These are phyloP conservation scores for Microtus richardsoni DNA, from an alignment of 2,113 vertebrate genomes.

Conservation along the genomic window DNA sequence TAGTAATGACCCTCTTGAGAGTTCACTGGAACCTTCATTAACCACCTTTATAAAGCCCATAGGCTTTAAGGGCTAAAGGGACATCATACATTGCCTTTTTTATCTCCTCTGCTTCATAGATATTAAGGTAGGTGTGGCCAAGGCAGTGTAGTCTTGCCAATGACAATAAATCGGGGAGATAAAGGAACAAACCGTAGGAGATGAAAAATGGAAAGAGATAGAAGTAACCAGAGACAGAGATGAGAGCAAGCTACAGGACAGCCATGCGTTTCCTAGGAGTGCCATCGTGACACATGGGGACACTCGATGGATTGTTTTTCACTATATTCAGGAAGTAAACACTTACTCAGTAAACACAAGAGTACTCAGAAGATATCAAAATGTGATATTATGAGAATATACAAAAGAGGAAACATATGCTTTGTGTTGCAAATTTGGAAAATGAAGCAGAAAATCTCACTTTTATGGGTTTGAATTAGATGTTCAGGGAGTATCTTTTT, in stretches of 20 bases:
- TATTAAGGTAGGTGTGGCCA: not conserved
- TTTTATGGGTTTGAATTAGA: not conserved
- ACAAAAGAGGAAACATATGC: not conserved
- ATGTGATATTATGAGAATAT: not conserved
- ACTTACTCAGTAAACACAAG: not conserved
- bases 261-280: not conserved
- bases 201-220: not conserved
- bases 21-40: not conserved
- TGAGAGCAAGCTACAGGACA: not conserved
- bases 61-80: not conserved
- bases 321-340: not conserved
- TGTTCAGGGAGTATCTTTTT: not conserved
- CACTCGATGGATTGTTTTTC: not conserved
- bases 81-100: not conserved
- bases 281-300: too few relatives aligned
- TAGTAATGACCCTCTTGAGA: not conserved
- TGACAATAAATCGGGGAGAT: not conserved
- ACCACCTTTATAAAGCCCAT: conserved; percentile 11
- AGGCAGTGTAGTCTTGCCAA: not conserved
- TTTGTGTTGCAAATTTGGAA: conserved; percentile 23
- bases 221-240: not conserved
- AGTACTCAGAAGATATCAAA: not conserved
- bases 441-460: not conserved
- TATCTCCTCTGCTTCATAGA: not conserved
- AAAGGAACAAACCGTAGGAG: not conserved